phyloP scores from a whole-genome alignment of 1,140 invertebrate genomes.

The Callitettix versicolor region DNA sequence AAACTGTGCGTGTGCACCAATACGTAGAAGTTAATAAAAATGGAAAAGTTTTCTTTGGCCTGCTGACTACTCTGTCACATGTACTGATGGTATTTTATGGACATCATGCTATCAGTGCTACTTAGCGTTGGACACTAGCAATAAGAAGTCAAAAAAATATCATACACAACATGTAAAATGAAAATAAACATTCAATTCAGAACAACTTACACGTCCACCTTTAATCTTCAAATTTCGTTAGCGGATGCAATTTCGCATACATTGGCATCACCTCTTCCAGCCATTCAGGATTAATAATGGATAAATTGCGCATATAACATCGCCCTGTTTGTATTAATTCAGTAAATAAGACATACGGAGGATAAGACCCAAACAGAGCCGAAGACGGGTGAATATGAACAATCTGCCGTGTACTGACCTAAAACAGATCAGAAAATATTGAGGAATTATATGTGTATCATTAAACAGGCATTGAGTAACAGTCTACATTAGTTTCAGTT shows the following conservation, averaged over 20 bases:
- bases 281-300: conserved; percentile 64
- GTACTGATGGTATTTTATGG: too few species aligned
- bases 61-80: too few species aligned
- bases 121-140: too few species aligned
- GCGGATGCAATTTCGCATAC: conserved; percentile 6
- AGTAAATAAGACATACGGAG: conserved; percentile 73
- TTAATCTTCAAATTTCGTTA: background rate
- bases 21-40: too few species aligned
- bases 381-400: conserved; percentile 79
- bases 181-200: too few species aligned
- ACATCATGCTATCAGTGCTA: too few species aligned
- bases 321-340: conserved; percentile 80
- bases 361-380: conserved; percentile 58
- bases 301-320: conserved; percentile 67
- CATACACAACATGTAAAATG: too few species aligned
- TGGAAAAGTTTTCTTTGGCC: too few species aligned
- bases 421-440: conserved; percentile 21
- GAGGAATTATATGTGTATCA: background rate
- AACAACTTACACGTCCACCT: too few species aligned
- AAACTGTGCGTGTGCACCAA: too few species aligned
- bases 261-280: conserved; percentile 44
- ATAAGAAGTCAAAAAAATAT: too few species aligned
- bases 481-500: background rate
- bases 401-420: conserved; percentile 51
- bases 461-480: background rate